phyloP scores from a whole-genome alignment of 2,113 vertebrate species.

The Coracopsis vasa region DNA sequence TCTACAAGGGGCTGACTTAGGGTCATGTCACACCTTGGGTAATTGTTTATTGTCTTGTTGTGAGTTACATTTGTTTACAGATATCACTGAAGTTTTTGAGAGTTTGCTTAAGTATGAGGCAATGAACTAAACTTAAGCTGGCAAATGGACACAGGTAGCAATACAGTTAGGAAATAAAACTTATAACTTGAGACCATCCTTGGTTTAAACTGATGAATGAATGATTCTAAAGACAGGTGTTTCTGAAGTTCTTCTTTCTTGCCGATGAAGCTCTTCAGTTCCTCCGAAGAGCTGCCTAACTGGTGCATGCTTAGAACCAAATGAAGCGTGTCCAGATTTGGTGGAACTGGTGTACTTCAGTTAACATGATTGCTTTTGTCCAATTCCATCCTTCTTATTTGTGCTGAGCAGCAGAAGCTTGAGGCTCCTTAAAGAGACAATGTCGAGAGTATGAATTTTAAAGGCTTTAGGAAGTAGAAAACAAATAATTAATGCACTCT shows the following conservation, averaged over 20 bases:
- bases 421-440: neutral
- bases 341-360: neutral
- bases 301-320: neutral
- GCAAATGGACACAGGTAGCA: neutral
- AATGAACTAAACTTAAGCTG: neutral
- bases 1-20: neutral
- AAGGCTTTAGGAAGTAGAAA: neutral
- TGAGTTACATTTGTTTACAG: neutral
- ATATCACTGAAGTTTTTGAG: neutral
- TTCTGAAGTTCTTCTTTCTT: neutral
- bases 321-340: rapidly evolving
- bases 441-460: neutral
- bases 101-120: neutral
- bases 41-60: neutral
- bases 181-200: neutral
- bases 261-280: neutral
- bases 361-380: neutral
- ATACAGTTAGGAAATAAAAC: neutral
- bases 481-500: neutral
- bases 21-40: neutral
- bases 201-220: neutral
- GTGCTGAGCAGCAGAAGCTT: neutral
- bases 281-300: neutral
- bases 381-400: neutral
- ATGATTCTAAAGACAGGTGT: neutral